Base-by-base conservation (phyloP, 2,888 invertebrate genomes). In the Lithosia quadra region DNA sequence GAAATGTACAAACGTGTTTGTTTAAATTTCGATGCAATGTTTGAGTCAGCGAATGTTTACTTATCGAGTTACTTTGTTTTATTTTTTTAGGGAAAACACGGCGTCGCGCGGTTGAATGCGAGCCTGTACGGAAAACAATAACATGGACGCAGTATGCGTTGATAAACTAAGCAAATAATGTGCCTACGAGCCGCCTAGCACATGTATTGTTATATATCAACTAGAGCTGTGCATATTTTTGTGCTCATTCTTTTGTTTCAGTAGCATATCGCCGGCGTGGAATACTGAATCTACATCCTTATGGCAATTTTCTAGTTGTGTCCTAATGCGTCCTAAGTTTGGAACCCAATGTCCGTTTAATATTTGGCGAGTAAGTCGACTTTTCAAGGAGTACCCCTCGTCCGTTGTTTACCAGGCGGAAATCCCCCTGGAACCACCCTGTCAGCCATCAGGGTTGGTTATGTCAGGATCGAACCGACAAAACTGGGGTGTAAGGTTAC, bases 11-110 rank as follows among this genome's bases (percentile, higher is more conserved):
- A 69, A 74, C 69, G 55, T 79, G 79, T 81, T 81, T 81, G 75
- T 80, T 75, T 81, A 73, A 77, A 76, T 73, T 53, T 65, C 72
- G 72, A 68, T 73, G 71, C 76, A 65, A 72, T 72, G 73, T 77
- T 84, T 86, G 87, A 87, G 71, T 86, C 86, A 86, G 81, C 85
- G 73, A 78, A 71, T 88, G 89, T 90, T 89, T 88, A 86, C 83
- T 82, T 90, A 90, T 89, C 86, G 76, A 62, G 82, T 90, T 88
- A 83, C 89, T 83, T 78, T 90, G 91, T 91, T 90, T 86, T 87
- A 89, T 88, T 88, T 88, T 89, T 90, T 86, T 80, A 85, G 85
- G 84, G 87, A 89, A 89, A 89, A 88, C 90, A 89, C 79, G 24
- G 73, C 65, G 71, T 73, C 73, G 73, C 81, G 71, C 70, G 72